These are phyloP conservation scores for Caenorhabditis becei DNA, from an alignment of 2,888 invertebrate species.

Conservation along the genomic window DNA sequence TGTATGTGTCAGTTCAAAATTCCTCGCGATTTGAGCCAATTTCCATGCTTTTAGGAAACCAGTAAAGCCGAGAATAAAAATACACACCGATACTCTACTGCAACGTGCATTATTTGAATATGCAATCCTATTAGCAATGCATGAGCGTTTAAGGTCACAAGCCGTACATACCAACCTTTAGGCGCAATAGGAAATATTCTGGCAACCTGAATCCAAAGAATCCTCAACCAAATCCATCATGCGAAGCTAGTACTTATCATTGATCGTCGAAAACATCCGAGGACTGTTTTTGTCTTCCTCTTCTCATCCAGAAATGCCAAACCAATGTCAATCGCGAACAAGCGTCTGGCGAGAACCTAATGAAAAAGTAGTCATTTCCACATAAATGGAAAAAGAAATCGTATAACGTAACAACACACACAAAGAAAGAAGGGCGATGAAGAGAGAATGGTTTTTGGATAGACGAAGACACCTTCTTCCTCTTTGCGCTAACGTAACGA, in stretches of 20 bases:
- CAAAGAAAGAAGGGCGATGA: slow-evolving; percentile 14
- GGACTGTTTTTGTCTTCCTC: slow-evolving; percentile 8
- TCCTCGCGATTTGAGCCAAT: no score
- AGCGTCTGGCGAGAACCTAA: slow-evolving; percentile 54
- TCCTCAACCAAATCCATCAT: no score
- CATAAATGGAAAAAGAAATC: slow-evolving; percentile 43
- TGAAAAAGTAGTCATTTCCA: slow-evolving; percentile 60
- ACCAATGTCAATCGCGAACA: slow-evolving; percentile 47
- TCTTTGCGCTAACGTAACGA: slow-evolving; percentile 54
- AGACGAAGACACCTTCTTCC: slow-evolving; percentile 39
- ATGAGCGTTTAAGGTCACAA: not conserved
- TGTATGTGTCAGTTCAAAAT: no score
- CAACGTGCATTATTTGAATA: no score
- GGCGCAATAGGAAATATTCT: no score
- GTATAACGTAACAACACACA: slow-evolving; percentile 52
- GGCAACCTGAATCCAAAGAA: no score
- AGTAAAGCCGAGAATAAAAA: no score
- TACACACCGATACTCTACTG: no score
- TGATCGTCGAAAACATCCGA: slow-evolving; percentile 11
- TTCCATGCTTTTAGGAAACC: no score
- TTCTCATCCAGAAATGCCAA: slow-evolving; percentile 24
- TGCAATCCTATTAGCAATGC: not conserved
- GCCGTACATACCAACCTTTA: no score
- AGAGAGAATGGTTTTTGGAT: slow-evolving; percentile 16
- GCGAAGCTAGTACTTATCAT: no score